phyloP scores from a whole-genome alignment of 2,888 invertebrate genomes.

The Drosophila incognita region DNA sequence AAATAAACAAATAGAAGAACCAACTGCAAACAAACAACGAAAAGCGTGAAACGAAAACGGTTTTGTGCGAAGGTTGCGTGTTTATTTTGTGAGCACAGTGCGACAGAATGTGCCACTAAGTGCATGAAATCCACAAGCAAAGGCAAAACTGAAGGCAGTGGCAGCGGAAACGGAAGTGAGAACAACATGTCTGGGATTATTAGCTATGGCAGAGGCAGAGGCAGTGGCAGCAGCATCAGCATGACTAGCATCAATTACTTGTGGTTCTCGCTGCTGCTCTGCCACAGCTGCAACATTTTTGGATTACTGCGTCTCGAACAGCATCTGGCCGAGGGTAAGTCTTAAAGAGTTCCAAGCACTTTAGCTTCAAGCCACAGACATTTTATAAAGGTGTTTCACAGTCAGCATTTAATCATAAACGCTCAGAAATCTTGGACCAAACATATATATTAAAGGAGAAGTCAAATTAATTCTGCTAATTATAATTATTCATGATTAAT shows the following conservation, averaged over 20 bases:
- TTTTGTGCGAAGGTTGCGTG: conserved; percentile 49
- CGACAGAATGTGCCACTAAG: conserved; percentile 64
- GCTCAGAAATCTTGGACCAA: too few relatives aligned
- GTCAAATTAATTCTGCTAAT: background rate
- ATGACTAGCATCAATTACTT: conserved; percentile 67
- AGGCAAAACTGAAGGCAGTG: conserved; percentile 22
- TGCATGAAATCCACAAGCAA: conserved; percentile 60
- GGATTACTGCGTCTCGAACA: conserved; percentile 61
- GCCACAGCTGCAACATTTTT: conserved; percentile 63
- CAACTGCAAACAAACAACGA: conserved; percentile 19
- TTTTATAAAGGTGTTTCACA: background rate
- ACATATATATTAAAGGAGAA: background rate
- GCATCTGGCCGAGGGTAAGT: conserved; percentile 61
- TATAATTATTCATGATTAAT: background rate
- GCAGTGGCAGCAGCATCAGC: conserved; percentile 38
- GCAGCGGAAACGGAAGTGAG: conserved; percentile 29
- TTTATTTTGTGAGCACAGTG: conserved; percentile 38
- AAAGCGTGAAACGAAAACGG: conserved; percentile 22
- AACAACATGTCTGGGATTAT: conserved; percentile 33
- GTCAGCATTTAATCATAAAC: background rate
- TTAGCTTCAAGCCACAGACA: background rate
- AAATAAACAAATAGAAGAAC: conserved; percentile 29
- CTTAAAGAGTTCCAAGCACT: background rate
- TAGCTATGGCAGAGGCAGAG: conserved; percentile 31
- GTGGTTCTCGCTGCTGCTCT: conserved; percentile 63